Conservation (phyloP, 2,797 vertebrate species). For the Phataginus tetradactyla region DNA sequence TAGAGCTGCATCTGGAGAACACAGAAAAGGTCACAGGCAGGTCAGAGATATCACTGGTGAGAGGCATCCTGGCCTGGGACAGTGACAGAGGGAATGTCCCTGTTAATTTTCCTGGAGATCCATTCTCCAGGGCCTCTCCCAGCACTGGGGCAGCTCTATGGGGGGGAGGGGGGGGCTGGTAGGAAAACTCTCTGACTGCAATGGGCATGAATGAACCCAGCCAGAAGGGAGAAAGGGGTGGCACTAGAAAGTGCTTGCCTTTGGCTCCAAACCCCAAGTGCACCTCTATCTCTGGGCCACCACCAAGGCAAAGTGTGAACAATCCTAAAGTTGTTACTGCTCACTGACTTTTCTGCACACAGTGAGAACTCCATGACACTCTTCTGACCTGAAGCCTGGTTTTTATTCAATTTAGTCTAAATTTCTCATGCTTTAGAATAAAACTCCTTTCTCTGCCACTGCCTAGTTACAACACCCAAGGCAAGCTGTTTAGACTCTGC, state of each 20-base stretch:
- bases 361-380: neutral
- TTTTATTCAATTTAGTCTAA: neutral
- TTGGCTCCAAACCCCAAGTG: neutral
- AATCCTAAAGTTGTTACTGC: neutral
- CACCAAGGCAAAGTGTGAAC: neutral
- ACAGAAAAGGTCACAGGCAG: slow-evolving; percentile 36
- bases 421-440: neutral
- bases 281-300: neutral
- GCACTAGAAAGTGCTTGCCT: neutral
- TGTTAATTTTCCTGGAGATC: neutral
- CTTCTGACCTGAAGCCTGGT: neutral
- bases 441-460: neutral
- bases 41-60: neutral
- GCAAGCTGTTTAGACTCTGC: neutral
- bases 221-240: neutral
- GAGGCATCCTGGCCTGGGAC: neutral
- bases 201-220: neutral
- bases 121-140: neutral
- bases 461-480: neutral
- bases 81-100: neutral
- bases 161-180: neutral
- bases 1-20: slow-evolving; percentile 39
- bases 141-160: neutral
- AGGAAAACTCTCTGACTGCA: neutral
- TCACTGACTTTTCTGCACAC: neutral